A percentile compares a stretch with the other conserved stretches of the same genome.
Evolutionary conservation across 1,140 invertebrate species (phyloP).

Genomic region (Zaprionus davidi): DNA sequence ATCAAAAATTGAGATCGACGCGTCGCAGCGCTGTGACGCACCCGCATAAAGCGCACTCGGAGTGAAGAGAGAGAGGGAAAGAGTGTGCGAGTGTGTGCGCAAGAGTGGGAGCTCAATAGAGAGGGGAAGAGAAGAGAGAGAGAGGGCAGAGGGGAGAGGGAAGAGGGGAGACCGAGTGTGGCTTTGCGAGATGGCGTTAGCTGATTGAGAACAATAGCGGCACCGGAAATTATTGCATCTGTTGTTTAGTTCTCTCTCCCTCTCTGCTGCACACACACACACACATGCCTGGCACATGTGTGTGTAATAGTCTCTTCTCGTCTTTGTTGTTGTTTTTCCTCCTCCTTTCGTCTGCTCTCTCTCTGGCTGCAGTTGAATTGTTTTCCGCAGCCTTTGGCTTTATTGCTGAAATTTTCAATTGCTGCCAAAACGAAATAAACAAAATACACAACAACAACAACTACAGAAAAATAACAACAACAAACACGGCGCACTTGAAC

Average conservation of each 20-base stretch:
- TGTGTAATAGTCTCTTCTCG: neutral
- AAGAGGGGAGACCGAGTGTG: slow-evolving; percentile 20
- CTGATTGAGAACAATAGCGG: slow-evolving; percentile 77
- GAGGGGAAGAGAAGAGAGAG: neutral
- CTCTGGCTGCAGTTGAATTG: slow-evolving; percentile 67
- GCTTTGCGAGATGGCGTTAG: slow-evolving; percentile 69
- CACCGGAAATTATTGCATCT: slow-evolving; percentile 80
- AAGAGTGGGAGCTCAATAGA: slow-evolving; percentile 16
- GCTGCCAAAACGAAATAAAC: slow-evolving; percentile 34
- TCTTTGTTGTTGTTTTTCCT: slow-evolving; percentile 15
- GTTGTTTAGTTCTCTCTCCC: slow-evolving; percentile 59
- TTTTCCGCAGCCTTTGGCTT: slow-evolving; percentile 35
- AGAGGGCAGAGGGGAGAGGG: neutral
- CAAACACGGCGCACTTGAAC: slow-evolving; percentile 24
- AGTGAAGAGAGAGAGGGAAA: neutral
- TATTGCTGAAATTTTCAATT: slow-evolving; percentile 51
- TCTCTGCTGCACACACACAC: neutral
- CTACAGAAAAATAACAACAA: neutral
- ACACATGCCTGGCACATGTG: neutral
- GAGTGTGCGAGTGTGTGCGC: slow-evolving; percentile 2
- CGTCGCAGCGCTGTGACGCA: slow-evolving; percentile 1
- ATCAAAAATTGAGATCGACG: slow-evolving; percentile 6
- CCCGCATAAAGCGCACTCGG: slow-evolving; percentile 4
- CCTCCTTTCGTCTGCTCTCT: slow-evolving; percentile 37
- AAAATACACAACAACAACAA: neutral